Evolutionary conservation across 2,797 vertebrate species (phyloP).

Genomic region (Morelia viridis): DNA sequence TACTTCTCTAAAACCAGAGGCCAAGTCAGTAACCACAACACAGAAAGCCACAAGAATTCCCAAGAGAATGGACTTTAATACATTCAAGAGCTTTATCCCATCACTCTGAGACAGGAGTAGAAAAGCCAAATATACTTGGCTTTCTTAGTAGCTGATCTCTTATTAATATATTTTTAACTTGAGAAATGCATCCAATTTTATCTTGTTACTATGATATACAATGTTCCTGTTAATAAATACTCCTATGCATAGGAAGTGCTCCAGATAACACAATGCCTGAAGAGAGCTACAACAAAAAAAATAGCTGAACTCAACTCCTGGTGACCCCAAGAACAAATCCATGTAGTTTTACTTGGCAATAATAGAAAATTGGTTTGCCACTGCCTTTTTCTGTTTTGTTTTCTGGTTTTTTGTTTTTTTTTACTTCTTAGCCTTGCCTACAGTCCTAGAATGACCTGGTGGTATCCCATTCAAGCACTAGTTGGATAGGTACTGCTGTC

Average conservation of each 20-base stretch:
- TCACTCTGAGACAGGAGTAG: not conserved
- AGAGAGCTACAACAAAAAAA: too few relatives aligned
- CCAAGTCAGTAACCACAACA: conserved; percentile 11
- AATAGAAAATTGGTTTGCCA: too few relatives aligned
- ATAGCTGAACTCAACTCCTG: too few relatives aligned
- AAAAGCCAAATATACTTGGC: conserved; percentile 1
- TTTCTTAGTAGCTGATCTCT: not conserved
- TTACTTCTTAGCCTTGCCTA: too few relatives aligned
- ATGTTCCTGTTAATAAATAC: not conserved
- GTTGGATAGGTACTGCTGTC: too few relatives aligned
- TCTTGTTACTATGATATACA: not conserved
- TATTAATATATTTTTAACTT: not conserved
- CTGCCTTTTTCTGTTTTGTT: too few relatives aligned
- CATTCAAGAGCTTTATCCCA: not conserved
- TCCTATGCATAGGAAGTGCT: not conserved
- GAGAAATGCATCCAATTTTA: not conserved
- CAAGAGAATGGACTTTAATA: not conserved
- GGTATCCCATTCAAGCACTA: too few relatives aligned
- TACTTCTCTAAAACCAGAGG: not conserved
- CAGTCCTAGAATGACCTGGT: too few relatives aligned
- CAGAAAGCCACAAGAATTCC: not conserved
- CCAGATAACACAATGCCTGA: too few relatives aligned
- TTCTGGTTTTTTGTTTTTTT: too few relatives aligned
- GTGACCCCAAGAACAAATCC: too few relatives aligned
- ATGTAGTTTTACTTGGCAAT: too few relatives aligned